Evolutionary conservation across 1,140 invertebrate species (phyloP).

Genomic region (Bombus confusus): DNA sequence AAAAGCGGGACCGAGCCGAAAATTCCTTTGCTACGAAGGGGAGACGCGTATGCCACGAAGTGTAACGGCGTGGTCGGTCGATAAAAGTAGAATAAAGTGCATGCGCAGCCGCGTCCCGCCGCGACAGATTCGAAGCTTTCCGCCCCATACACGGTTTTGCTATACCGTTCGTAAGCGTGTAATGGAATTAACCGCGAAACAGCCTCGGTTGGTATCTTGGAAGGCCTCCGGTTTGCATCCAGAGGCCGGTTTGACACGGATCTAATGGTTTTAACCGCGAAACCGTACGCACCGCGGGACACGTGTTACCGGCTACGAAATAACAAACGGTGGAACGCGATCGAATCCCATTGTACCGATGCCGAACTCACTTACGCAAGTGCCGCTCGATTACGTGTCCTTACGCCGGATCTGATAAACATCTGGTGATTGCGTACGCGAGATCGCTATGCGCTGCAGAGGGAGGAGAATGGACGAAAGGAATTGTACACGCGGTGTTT

Average conservation of each 20-base stretch:
- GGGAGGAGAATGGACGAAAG: neutral
- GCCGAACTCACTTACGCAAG: neutral
- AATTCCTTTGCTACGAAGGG: slow-evolving; percentile 1
- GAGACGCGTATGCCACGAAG: slow-evolving; percentile 5
- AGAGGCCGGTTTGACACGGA: slow-evolving; percentile 43
- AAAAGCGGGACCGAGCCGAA: neutral
- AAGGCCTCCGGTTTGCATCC: slow-evolving; percentile 56
- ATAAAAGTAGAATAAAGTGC: slow-evolving; percentile 60
- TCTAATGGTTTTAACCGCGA: slow-evolving; percentile 71
- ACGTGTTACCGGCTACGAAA: slow-evolving; percentile 47
- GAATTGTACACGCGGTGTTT: neutral
- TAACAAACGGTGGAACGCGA: slow-evolving; percentile 24
- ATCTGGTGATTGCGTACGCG: slow-evolving; percentile 1
- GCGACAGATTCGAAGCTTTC: neutral
- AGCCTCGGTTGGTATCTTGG: slow-evolving; percentile 52
- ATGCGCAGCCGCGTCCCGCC: slow-evolving; percentile 43
- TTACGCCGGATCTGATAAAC: neutral
- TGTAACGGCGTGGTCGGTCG: slow-evolving; percentile 42
- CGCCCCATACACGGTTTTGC: neutral
- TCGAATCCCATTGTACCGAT: slow-evolving; percentile 41
- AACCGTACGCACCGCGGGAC: slow-evolving; percentile 54
- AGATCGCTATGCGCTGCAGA: neutral
- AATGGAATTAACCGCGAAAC: slow-evolving; percentile 61
- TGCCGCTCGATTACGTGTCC: slow-evolving; percentile 11
- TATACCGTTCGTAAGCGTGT: slow-evolving; percentile 12